Evolutionary conservation across 1,140 invertebrate genomes (phyloP).

Genomic region (Drosophila ercepeae): DNA sequence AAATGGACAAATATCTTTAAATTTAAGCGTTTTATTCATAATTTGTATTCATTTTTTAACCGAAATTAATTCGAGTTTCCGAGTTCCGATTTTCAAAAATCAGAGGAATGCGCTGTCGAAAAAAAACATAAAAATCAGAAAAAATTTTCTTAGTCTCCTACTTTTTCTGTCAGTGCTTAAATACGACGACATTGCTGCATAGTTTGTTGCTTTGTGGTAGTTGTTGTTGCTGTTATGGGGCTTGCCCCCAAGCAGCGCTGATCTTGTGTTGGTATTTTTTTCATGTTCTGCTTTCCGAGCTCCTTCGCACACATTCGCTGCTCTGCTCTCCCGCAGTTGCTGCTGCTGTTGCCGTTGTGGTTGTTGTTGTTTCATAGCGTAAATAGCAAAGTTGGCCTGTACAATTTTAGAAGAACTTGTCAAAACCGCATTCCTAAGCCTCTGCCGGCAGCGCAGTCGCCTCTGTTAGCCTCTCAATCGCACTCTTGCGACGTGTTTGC

Average conservation of each 20-base stretch:
- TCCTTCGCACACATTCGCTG: constrained; percentile 73
- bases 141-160: too few relatives aligned
- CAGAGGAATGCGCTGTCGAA: constrained; percentile 58
- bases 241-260: constrained; percentile 57
- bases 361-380: constrained; percentile 75
- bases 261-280: constrained; percentile 44
- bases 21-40: too few relatives aligned
- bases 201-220: constrained; percentile 36
- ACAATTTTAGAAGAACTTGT: constrained; percentile 84
- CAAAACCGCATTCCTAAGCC: constrained; percentile 80
- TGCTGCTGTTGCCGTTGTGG: constrained; percentile 5
- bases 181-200: constrained; percentile 47
- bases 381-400: constrained; percentile 83
- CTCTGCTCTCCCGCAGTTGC: constrained; percentile 13
- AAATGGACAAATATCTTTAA: too few relatives aligned
- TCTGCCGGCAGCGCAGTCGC: constrained; percentile 52
- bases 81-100: too few relatives aligned
- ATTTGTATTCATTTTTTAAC: too few relatives aligned
- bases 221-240: constrained; percentile 62
- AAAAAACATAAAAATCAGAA: constrained; percentile 14
- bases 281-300: constrained; percentile 75
- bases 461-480: constrained; percentile 8
- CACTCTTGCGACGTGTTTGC: constrained; percentile 8
- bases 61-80: too few relatives aligned
- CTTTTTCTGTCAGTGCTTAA: constrained; percentile 5